These are phyloP conservation scores for Adelges cooleyi DNA, from an alignment of 1,140 invertebrate species.

Conservation along the genomic window DNA sequence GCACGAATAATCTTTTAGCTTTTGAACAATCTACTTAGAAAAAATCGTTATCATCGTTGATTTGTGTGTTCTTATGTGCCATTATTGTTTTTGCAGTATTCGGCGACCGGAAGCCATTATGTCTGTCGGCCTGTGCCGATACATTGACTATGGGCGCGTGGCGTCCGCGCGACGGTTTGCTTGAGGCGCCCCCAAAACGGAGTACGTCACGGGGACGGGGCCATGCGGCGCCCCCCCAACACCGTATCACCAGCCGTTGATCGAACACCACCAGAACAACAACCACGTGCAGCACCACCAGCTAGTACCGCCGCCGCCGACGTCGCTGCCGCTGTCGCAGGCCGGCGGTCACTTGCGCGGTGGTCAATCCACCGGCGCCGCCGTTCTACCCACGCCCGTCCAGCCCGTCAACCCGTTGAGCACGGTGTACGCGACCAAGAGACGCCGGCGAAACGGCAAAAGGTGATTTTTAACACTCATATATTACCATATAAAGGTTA, in stretches of 20 bases:
- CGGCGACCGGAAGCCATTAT: too few species aligned
- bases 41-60: too few species aligned
- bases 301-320: conserved; percentile 12
- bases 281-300: conserved; percentile 31
- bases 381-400: conserved; percentile 33
- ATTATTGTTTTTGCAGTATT: too few species aligned
- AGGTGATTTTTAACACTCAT: conserved; percentile 52
- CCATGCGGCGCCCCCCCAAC: conserved; percentile 24
- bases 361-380: conserved; percentile 35
- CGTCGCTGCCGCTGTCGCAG: neutral
- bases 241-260: conserved; percentile 17
- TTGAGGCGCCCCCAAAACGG: conserved; percentile 20
- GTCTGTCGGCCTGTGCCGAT: neutral
- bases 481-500: neutral
- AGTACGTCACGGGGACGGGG: conserved; percentile 26
- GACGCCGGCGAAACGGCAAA: conserved; percentile 82
- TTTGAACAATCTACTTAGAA: too few species aligned
- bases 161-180: neutral
- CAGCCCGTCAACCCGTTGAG: conserved; percentile 71
- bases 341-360: conserved; percentile 27
- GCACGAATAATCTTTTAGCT: too few species aligned
- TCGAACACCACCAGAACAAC: conserved; percentile 26
- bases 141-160: neutral
- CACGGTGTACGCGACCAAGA: conserved; percentile 88
- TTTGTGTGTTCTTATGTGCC: too few species aligned